Evolutionary conservation across 2,797 vertebrate genomes (phyloP).

Genomic region (Myotis findleyi): DNA sequence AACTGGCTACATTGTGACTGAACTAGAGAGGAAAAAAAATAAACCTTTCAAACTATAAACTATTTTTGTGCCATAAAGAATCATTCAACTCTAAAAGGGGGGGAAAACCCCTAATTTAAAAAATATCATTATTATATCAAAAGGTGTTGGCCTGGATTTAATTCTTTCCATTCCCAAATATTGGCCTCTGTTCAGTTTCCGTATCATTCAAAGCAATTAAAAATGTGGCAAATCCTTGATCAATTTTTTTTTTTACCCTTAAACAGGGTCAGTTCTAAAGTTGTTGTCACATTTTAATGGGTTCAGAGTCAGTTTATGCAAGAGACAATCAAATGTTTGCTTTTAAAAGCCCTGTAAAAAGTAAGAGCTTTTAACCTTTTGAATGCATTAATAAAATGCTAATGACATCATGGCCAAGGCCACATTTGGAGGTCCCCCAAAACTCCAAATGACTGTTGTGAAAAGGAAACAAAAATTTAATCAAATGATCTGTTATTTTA

Average conservation of each 20-base stretch:
- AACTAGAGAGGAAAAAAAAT: conserved; percentile 69
- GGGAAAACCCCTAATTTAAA: conserved; percentile 82
- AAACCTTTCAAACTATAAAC: conserved; percentile 82
- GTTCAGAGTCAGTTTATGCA: conserved; percentile 77
- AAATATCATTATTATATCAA: conserved; percentile 83
- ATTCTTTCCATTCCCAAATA: conserved; percentile 78
- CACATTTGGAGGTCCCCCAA: conserved; percentile 82
- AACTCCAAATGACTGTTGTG: conserved; percentile 84
- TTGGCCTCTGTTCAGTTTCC: conserved; percentile 81
- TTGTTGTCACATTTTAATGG: conserved; percentile 82
- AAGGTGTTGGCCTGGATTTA: conserved; percentile 83
- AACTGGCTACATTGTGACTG: conserved; percentile 76
- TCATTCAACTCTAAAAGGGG: conserved; percentile 78
- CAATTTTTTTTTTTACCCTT: conserved; percentile 68
- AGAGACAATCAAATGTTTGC: conserved; percentile 83
- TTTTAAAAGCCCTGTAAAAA: conserved; percentile 83
- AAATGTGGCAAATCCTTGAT: conserved; percentile 74
- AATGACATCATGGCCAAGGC: conserved; percentile 87
- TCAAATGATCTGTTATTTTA: conserved; percentile 90
- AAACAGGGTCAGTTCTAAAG: conserved; percentile 67
- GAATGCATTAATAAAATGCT: conserved; percentile 85
- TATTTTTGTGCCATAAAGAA: conserved; percentile 80
- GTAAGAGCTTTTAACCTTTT: conserved; percentile 83
- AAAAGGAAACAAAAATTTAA: conserved; percentile 87
- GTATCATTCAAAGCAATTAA: conserved; percentile 80